phyloP scores from a whole-genome alignment of 1,140 invertebrate species.

The Drosophila albomicans region DNA sequence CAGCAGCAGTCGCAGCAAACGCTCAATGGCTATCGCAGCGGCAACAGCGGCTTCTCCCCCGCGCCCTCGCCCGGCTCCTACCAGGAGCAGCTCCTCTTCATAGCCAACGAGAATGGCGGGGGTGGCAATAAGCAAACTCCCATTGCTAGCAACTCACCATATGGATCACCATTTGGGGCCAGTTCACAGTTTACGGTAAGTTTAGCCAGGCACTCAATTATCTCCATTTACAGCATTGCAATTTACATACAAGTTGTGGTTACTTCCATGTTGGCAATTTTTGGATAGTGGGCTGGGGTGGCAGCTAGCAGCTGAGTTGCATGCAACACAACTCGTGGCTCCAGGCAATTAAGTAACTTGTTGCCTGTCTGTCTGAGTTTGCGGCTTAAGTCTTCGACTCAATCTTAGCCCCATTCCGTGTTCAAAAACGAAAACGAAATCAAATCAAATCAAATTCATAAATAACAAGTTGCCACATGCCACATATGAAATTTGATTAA shows the following conservation, averaged over 20 bases:
- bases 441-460: conserved; percentile 64
- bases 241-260: conserved; percentile 45
- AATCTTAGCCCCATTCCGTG: not conserved
- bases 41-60: conserved; percentile 52
- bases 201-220: conserved; percentile 30
- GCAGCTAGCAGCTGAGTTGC: conserved; percentile 12
- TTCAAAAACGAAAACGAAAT: conserved; percentile 63
- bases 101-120: conserved; percentile 67
- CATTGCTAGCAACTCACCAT: conserved; percentile 49
- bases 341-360: conserved; percentile 65
- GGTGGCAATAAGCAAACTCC: conserved; percentile 50
- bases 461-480: conserved; percentile 58
- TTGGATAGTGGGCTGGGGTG: conserved; percentile 6
- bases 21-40: conserved; percentile 43
- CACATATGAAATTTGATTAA: conserved; percentile 59
- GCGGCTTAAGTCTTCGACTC: not conserved
- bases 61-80: conserved; percentile 74
- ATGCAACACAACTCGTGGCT: conserved; percentile 21
- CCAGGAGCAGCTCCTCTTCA: conserved; percentile 79
- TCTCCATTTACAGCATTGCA: conserved; percentile 33
- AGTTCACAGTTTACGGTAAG: conserved; percentile 77
- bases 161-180: conserved; percentile 59
- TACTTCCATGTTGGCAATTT: conserved; percentile 51
- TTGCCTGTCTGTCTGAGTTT: conserved; percentile 9
- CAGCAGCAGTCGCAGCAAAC: conserved; percentile 36